Percentiles rank a stretch among this genome's conserved stretches.
Conservation (phyloP, 2,113 vertebrate species). For the Brevimyrus niger region DNA sequence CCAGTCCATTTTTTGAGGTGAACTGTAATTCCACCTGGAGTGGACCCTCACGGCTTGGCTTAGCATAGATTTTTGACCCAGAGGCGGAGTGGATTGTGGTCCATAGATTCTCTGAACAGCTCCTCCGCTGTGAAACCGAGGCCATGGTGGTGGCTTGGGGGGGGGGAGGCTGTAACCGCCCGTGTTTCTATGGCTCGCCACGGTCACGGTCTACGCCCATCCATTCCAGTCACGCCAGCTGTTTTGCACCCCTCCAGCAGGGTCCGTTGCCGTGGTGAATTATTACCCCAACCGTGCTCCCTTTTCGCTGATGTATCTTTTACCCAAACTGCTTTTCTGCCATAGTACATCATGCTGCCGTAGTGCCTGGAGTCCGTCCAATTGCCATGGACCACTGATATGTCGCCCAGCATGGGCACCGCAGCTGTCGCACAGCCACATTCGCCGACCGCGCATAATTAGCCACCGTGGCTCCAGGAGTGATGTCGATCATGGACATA, state of each 20-base stretch:
- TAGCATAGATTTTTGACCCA: conserved; percentile 28
- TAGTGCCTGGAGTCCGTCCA: not conserved
- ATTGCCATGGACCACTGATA: not conserved
- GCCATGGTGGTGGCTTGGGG: not conserved
- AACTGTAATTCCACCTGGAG: not conserved
- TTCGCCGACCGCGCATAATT: not conserved
- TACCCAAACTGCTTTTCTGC: not conserved
- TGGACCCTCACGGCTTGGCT: not conserved
- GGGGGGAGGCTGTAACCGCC: not conserved
- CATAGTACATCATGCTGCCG: not conserved
- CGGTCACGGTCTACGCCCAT: not conserved
- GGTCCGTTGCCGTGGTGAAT: not conserved
- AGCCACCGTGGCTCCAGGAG: not conserved
- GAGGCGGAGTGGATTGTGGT: not conserved
- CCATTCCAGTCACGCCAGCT: not conserved
- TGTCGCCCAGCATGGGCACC: not conserved
- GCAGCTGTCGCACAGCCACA: not conserved
- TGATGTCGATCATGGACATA: not conserved
- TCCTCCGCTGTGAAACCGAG: not conserved
- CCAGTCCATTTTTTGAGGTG: not conserved
- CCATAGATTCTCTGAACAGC: not conserved
- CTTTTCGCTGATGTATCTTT: not conserved
- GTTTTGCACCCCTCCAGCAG: no score
- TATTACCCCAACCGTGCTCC: not conserved
- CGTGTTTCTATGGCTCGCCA: not conserved